phyloP scores from a whole-genome alignment of 2,113 vertebrate genomes.

The Telmatochromis brichardi region DNA sequence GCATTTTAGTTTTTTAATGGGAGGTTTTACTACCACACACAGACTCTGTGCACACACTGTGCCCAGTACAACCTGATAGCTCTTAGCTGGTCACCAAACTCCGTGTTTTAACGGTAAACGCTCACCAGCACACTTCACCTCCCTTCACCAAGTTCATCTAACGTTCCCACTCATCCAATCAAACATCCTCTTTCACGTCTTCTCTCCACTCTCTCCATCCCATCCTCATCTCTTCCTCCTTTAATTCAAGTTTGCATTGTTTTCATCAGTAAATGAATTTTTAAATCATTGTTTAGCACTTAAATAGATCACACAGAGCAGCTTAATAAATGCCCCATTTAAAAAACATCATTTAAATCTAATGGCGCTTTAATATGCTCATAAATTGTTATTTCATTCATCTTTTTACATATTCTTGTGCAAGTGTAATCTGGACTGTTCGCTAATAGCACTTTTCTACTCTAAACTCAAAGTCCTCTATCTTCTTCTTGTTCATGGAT shows the following conservation, averaged over 20 bases:
- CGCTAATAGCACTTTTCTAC: background rate
- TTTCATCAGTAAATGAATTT: background rate
- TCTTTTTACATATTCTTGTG: background rate
- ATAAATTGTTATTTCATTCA: background rate
- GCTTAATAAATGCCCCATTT: no score
- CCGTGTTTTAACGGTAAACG: background rate
- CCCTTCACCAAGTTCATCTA: background rate
- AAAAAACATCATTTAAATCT: background rate
- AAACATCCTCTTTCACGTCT: background rate
- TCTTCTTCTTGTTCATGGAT: background rate
- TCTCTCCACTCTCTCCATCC: background rate
- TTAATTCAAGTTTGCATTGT: background rate
- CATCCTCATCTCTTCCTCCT: background rate
- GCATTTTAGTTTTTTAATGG: background rate
- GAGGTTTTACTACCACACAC: background rate
- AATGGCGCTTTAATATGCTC: background rate
- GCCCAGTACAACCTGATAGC: constrained; percentile 16
- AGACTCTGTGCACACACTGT: background rate
- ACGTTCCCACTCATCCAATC: background rate
- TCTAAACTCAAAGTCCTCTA: background rate
- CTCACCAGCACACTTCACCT: background rate
- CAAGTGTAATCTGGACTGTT: background rate
- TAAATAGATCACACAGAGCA: background rate
- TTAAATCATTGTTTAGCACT: background rate
- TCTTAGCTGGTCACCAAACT: background rate